Base-by-base conservation (phyloP, 23 tunicate species). In the Trididemnum clinides region DNA sequence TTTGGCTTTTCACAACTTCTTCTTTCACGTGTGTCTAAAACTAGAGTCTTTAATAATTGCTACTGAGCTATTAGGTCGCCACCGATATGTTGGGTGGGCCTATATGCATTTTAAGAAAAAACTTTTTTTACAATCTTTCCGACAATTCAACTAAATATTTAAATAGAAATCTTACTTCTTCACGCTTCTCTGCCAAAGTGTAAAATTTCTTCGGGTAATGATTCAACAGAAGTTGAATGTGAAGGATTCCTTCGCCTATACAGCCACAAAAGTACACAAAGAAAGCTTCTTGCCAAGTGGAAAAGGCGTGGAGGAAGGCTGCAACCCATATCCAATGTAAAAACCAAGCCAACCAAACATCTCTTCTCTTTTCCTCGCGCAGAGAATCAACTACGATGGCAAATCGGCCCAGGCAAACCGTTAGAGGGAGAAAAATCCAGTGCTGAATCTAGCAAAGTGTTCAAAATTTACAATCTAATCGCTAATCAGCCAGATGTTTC, bases 371-470 rank as follows among this genome's bases (percentile, higher is more conserved):
- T 59, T 93, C 98, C 23, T 58, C 39, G 10, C 89, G 82, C 36
- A 88, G 58, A 0, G 92, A 93, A 32, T 93, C 98, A 23, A 93
- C 72, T 1, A 88, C 69, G 33, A 93, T 88, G 7, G 64, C 98
- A 20, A 93, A 22, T 1, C 98, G 78, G 19, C 98, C 98, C 19
- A 80, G 51, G 19, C 84, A 25, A 6, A 88, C 33, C n/a, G 86
- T 82, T 0, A 93, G 72, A 6, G 98, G 98, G 1, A 93, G 29
- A 64, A 93, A 93, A 0, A 79, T 84, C 64, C 76, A 88, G 28
- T 86, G 85, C 69, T 93, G 98, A 62, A 93, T 80, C 98, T 93
- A 76, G n/a, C n/a, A n/a, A n/a, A n/a, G n/a, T n/a, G n/a, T n/a
- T n/a, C n/a, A n/a, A n/a, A n/a, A n/a, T n/a, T n/a, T n/a, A n/a